These are phyloP conservation scores for Microchrysa polita DNA, from an alignment of 2,888 invertebrate species.

Conservation along the genomic window DNA sequence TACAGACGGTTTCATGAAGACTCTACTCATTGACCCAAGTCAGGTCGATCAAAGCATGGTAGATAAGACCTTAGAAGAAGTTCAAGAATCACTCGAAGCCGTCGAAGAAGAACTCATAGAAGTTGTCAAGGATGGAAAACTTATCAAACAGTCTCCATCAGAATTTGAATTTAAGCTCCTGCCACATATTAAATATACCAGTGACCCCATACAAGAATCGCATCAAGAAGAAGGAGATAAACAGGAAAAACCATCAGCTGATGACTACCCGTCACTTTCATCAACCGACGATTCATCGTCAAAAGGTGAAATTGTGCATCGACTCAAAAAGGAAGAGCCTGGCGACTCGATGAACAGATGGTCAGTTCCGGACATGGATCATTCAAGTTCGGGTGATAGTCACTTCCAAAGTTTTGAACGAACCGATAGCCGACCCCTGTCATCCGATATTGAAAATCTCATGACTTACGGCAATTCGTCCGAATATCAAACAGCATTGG, in stretches of 20 bases:
- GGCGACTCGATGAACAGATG: constrained; percentile 70
- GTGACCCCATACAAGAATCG: constrained; percentile 58
- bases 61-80: constrained; percentile 77
- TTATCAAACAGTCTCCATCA: constrained; percentile 76
- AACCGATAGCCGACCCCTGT: constrained; percentile 80
- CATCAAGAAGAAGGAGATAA: constrained; percentile 54
- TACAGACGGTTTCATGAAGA: constrained; percentile 59
- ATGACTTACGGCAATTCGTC: constrained; percentile 79
- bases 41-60: constrained; percentile 69
- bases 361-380: constrained; percentile 82
- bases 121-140: constrained; percentile 69
- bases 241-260: constrained; percentile 39
- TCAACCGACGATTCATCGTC: constrained; percentile 50
- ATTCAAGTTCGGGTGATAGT: constrained; percentile 89
- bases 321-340: constrained; percentile 62
- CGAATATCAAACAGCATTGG: constrained; percentile 88
- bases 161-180: constrained; percentile 77
- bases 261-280: constrained; percentile 48
- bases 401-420: constrained; percentile 90
- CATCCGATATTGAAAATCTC: constrained; percentile 87
- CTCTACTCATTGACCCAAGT: constrained; percentile 63
- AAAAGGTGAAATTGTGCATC: constrained; percentile 56
- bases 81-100: constrained; percentile 75
- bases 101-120: constrained; percentile 76
- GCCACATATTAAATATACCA: constrained; percentile 65